These are phyloP conservation scores for Oscheius sp. DNA, from an alignment of 1,140 invertebrate species.

Conservation along the genomic window DNA sequence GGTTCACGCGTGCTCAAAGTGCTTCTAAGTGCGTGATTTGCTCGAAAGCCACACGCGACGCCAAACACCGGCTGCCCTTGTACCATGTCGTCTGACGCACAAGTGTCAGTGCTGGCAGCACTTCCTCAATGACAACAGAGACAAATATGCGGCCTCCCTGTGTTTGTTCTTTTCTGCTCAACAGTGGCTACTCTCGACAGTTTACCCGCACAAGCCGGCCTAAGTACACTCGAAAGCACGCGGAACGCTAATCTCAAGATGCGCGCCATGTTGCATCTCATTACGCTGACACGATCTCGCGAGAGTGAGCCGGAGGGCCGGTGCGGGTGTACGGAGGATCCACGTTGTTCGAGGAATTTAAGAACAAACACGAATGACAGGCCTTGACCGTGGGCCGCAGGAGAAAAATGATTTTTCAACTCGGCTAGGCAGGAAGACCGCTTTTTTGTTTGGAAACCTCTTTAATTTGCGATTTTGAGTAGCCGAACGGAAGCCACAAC, in stretches of 20 bases:
- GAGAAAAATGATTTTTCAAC: too few relatives aligned
- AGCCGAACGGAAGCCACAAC: not conserved
- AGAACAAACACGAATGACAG: too few relatives aligned
- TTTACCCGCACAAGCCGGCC: slow-evolving; percentile 12
- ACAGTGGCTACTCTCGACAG: slow-evolving; percentile 10
- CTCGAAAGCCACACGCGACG: too few relatives aligned
- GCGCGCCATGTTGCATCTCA: slow-evolving; percentile 8
- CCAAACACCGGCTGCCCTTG: not conserved
- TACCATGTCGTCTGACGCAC: not conserved
- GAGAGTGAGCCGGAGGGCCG: not conserved
- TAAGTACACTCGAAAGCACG: slow-evolving; percentile 11
- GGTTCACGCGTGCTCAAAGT: too few relatives aligned
- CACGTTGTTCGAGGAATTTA: too few relatives aligned
- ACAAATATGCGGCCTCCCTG: slow-evolving; percentile 1
- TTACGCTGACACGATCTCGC: slow-evolving; percentile 1
- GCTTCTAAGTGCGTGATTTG: too few relatives aligned
- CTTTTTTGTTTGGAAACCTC: too few relatives aligned
- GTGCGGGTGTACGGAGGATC: not conserved
- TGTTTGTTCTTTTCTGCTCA: slow-evolving; percentile 12
- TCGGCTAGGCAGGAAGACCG: too few relatives aligned
- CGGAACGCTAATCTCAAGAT: slow-evolving; percentile 13
- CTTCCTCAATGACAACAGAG: slow-evolving; percentile 3
- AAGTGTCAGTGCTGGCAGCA: slow-evolving; percentile 8
- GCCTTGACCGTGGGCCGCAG: too few relatives aligned
- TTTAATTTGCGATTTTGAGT: too few relatives aligned